Percentiles rank a stretch among this genome's conserved stretches.
Conservation (phyloP, 2,888 invertebrate genomes). For the Hyposoter didymator region DNA sequence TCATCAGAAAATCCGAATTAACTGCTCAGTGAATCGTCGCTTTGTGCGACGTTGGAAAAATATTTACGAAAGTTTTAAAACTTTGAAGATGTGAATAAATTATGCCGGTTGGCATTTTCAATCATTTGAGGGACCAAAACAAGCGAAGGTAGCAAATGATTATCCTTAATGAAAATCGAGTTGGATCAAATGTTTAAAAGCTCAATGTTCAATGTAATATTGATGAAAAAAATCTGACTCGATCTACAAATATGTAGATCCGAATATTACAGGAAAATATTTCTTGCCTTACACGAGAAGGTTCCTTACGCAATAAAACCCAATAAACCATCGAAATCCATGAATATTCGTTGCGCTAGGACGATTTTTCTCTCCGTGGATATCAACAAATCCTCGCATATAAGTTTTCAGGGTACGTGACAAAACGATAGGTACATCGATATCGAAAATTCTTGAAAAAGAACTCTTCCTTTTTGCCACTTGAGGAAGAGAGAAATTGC, state of each 20-base stretch:
- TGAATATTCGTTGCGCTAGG: neutral
- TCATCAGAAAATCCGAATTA: neutral
- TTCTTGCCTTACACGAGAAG: neutral
- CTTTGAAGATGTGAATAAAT: neutral
- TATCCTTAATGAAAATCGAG: neutral
- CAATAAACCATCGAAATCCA: constrained; percentile 11
- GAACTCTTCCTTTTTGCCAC: neutral
- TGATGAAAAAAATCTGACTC: neutral
- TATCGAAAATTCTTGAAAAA: constrained; percentile 16
- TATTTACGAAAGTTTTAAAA: neutral
- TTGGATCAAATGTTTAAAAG: too few relatives aligned
- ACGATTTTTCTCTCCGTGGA: constrained; percentile 28
- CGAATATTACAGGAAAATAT: constrained; percentile 17
- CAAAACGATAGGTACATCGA: constrained; percentile 41
- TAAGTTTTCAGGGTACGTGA: neutral
- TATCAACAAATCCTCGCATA: neutral
- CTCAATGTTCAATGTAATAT: neutral
- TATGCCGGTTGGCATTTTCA: neutral
- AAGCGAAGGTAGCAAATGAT: too few relatives aligned
- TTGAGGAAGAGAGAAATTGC: constrained; percentile 3
- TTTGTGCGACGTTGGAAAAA: neutral
- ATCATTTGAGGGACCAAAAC: too few relatives aligned
- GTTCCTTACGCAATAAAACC: constrained; percentile 20
- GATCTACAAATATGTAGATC: neutral
- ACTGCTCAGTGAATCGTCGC: neutral